Evolutionary conservation across 2,113 vertebrate species (phyloP).

Genomic region (Xiphias gladius): DNA sequence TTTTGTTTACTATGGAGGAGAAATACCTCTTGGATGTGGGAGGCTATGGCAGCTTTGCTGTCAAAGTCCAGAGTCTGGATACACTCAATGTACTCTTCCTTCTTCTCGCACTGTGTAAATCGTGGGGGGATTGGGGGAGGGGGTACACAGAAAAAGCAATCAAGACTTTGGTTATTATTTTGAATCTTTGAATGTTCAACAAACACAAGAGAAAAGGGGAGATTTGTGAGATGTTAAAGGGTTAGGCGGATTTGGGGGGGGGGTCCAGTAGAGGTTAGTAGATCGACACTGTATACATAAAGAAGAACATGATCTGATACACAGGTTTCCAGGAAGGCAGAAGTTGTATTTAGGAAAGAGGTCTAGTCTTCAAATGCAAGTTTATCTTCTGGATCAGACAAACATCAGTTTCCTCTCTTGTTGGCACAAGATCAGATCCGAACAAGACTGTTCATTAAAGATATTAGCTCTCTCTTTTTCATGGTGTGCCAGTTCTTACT

Average conservation of each 20-base stretch:
- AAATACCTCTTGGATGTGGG: constrained; percentile 97
- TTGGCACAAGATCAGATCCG: constrained; percentile 12
- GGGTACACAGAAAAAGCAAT: fast-evolving
- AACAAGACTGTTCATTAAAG: background rate
- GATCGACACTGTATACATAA: constrained; percentile 1
- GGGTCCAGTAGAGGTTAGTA: constrained; percentile 26
- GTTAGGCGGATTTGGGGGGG: background rate
- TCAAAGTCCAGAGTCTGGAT: constrained; percentile 97
- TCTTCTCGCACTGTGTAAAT: constrained; percentile 93
- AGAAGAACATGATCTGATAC: background rate
- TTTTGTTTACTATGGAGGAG: background rate
- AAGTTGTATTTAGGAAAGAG: background rate
- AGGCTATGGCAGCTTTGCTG: constrained; percentile 95
- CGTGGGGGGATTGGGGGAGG: background rate
- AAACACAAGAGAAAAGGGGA: background rate
- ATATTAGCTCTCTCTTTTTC: background rate
- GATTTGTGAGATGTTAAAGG: background rate
- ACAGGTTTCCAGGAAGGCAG: constrained; percentile 21
- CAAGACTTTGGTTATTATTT: too few relatives aligned
- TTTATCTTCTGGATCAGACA: constrained; percentile 12
- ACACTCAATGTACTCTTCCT: constrained; percentile 98
- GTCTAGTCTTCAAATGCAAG: background rate
- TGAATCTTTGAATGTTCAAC: too few relatives aligned
- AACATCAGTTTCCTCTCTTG: background rate
- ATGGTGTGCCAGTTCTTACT: background rate